Conservation (phyloP, 2,113 vertebrate genomes). For the Poicephalus meyeri region DNA sequence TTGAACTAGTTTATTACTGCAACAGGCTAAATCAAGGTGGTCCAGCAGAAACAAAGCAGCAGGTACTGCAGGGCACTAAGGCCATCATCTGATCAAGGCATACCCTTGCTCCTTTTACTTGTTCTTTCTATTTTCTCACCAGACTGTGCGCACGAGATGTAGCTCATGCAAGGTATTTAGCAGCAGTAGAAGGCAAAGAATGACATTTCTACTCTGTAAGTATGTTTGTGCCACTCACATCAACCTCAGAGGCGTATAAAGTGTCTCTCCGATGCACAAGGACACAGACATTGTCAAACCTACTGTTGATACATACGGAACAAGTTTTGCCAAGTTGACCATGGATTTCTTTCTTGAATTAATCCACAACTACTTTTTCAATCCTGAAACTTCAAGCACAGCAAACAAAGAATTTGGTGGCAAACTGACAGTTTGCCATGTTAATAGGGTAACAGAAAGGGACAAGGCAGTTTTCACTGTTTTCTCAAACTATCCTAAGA, state of each 20-base stretch:
- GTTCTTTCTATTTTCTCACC: background rate
- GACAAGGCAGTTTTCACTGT: background rate
- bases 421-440: background rate
- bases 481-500: background rate
- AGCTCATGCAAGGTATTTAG: background rate
- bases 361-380: background rate
- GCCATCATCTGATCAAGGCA: background rate
- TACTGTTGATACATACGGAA: rapidly evolving
- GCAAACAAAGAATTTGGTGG: background rate
- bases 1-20: background rate
- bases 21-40: background rate
- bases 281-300: background rate
- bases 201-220: rapidly evolving
- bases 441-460: background rate
- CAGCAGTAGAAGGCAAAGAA: rapidly evolving
- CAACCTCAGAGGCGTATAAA: background rate
- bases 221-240: background rate
- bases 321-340: background rate
- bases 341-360: background rate
- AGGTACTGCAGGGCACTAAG: background rate
- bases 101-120: background rate
- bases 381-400: background rate
- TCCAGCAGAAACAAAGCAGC: background rate
- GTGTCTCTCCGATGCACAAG: background rate
- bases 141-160: rapidly evolving